A percentile compares a stretch with the other conserved stretches of the same genome.
Evolutionary conservation across 2,113 vertebrate species (phyloP).

Genomic region (Strigops habroptila): DNA sequence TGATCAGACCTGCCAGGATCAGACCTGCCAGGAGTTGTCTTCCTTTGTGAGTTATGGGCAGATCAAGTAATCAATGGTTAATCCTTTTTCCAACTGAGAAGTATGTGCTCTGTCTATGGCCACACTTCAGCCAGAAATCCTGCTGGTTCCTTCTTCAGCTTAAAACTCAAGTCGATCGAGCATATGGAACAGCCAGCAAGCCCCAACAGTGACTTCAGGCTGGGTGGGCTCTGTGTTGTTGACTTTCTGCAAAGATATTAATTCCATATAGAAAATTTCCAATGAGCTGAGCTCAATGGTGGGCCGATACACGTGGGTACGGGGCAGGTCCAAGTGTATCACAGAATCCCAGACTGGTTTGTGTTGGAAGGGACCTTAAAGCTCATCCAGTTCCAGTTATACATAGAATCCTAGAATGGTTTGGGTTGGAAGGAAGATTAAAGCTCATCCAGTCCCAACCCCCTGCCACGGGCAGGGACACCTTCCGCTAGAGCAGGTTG

Average conservation of each 20-base stretch:
- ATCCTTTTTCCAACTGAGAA: not conserved
- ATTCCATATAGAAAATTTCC: not conserved
- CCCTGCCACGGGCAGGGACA: no score
- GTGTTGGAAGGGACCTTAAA: not conserved
- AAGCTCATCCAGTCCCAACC: no score
- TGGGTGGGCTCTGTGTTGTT: not conserved
- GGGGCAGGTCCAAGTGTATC: not conserved
- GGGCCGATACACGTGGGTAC: no score
- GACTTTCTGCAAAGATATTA: not conserved
- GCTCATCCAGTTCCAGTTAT: no score
- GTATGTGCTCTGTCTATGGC: not conserved
- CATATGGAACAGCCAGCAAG: not conserved
- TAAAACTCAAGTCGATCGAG: not conserved
- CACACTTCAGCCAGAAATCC: not conserved
- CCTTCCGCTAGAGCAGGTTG: no score
- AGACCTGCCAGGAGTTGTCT: not conserved
- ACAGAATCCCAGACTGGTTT: not conserved
- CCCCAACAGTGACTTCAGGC: not conserved
- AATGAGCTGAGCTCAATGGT: fast-evolving
- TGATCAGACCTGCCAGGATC: not conserved
- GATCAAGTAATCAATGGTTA: not conserved
- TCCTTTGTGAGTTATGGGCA: not conserved
- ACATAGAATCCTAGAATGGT: not conserved
- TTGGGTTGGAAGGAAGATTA: not conserved
- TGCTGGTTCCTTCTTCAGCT: not conserved